These are phyloP conservation scores for Meles meles DNA, from an alignment of 2,113 vertebrate species.

Conservation along the genomic window DNA sequence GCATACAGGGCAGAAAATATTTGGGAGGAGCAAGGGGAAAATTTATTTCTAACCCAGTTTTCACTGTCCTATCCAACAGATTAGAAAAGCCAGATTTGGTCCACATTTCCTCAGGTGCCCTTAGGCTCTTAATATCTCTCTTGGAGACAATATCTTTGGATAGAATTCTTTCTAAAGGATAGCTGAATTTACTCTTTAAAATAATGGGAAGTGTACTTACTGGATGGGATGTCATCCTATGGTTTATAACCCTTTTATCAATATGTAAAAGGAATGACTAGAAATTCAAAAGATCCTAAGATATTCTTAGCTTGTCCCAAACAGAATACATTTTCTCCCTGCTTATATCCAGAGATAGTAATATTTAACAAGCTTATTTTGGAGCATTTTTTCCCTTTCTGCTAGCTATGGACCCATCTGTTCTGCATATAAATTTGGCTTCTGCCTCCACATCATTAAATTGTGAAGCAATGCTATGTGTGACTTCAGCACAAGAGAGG, in stretches of 20 bases:
- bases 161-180: constrained; percentile 35
- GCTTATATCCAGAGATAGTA: constrained; percentile 39
- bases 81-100: not conserved
- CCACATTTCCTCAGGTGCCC: not conserved
- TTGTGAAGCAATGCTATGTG: constrained; percentile 44
- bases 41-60: not conserved
- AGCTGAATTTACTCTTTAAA: constrained; percentile 60
- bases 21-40: not conserved
- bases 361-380: constrained; percentile 54
- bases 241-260: not conserved
- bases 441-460: constrained; percentile 55
- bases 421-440: constrained; percentile 70
- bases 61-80: not conserved
- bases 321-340: not conserved
- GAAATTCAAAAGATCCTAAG: constrained; percentile 46
- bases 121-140: not conserved
- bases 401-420: constrained; percentile 37
- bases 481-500: not conserved
- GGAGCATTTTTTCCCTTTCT: constrained; percentile 37
- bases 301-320: not conserved
- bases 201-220: constrained; percentile 16
- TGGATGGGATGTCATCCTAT: constrained; percentile 43
- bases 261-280: not conserved
- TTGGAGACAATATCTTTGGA: not conserved
- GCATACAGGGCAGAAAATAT: not conserved